Base-by-base conservation (phyloP, 2,888 invertebrate species). In the Noctua comes region DNA sequence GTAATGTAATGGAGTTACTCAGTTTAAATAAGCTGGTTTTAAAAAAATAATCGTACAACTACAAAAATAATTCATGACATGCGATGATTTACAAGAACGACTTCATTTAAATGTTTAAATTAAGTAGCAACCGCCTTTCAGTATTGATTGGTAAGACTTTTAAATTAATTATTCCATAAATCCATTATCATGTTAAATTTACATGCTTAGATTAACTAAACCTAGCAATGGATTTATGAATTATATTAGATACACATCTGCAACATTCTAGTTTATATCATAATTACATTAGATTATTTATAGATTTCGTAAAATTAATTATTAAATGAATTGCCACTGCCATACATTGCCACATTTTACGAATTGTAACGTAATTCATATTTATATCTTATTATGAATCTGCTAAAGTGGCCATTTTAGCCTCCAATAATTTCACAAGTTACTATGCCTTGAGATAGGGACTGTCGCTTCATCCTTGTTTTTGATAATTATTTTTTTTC, bases 81-180 rank as follows among this genome's bases (percentile, higher is more conserved):
- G 68, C 70, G 57, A 78, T 76, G 66, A 79, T 70, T 70, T 76
- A 76, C 24, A 68, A 48, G 64, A 68, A 80, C 77, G 77, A 83
- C 83, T 88, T 76, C 43, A 80, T 86, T 79, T 77, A 62, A 75
- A 80, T 77, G 31, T 66, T 77, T n/a, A 24, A 69, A 72, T 73
- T 54, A 59, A 43, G 68, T 76, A 71, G 51, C 8, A 73, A 76
- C 18, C n/a, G 51, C 70, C 68, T 73, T 73, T n/a, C 54, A 84
- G 68, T 68, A 69, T 66, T 79, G 73, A 66, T 31, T 70, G 72
- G 48, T 24, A 57, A 69, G 57, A 68, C 51, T 21, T 31, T 73
- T 64, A 40, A 54, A 31, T 62, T 16, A 70, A 46, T 40, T 62
- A 40, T 21, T 36, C 59, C 2, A 64, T 36, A 79, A 64, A 69